phyloP scores from a whole-genome alignment of 2,797 vertebrate species.

The Melopsittacus undulatus region DNA sequence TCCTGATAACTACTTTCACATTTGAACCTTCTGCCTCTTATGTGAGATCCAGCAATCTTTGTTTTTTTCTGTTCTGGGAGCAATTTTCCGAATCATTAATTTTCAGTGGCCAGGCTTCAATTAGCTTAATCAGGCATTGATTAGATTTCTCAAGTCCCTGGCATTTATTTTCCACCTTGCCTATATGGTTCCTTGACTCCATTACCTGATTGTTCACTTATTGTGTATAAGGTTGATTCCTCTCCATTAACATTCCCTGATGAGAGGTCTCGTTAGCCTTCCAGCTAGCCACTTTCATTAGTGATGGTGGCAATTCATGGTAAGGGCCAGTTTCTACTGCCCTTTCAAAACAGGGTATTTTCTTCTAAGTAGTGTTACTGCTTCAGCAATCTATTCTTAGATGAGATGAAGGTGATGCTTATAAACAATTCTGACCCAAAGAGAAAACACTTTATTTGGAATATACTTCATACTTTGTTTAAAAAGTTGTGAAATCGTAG shows the following conservation, averaged over 20 bases:
- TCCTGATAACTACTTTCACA: constrained; percentile 63
- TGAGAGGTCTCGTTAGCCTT: constrained; percentile 58
- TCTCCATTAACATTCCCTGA: constrained; percentile 62
- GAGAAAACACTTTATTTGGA: not conserved
- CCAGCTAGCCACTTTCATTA: constrained; percentile 64
- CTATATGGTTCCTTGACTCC: constrained; percentile 67
- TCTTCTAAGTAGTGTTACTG: not conserved
- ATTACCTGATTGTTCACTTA: constrained; percentile 70
- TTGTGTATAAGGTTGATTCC: constrained; percentile 49
- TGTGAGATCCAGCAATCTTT: constrained; percentile 53
- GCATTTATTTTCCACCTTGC: constrained; percentile 73
- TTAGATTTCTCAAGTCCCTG: constrained; percentile 69
- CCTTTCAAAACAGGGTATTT: not conserved
- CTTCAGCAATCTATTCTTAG: not conserved
- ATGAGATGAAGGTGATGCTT: not conserved
- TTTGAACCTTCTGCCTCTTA: constrained; percentile 62
- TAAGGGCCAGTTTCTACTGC: constrained; percentile 1
- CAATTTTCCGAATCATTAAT: constrained; percentile 74
- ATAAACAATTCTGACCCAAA: not conserved
- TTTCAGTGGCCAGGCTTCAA: constrained; percentile 72
- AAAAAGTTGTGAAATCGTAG: not conserved
- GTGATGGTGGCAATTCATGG: constrained; percentile 23
- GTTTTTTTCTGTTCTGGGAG: constrained; percentile 60
- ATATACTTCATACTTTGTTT: not conserved
- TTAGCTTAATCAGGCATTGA: constrained; percentile 74